Conservation (phyloP, 2,113 vertebrate species). For the Athene noctua region DNA sequence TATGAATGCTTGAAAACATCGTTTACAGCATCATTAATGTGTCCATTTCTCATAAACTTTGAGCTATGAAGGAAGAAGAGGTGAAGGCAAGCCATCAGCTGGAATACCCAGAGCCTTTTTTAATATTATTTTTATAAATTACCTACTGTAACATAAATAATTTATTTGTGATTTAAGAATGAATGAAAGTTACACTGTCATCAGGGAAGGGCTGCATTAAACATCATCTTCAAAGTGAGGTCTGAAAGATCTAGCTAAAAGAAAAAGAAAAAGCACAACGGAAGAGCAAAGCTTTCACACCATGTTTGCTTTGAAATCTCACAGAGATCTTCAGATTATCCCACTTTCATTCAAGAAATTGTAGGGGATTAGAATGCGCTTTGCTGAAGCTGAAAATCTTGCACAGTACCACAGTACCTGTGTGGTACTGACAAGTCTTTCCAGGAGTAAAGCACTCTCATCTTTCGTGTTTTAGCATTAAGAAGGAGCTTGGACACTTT, state of each 20-base stretch:
- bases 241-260: background rate
- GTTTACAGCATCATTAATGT: background rate
- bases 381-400: background rate
- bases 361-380: background rate
- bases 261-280: background rate
- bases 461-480: background rate
- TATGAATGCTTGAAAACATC: background rate
- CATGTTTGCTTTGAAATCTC: background rate
- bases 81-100: background rate
- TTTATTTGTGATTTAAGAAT: constrained; percentile 6
- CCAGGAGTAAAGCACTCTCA: background rate
- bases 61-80: background rate
- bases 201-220: background rate
- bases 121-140: background rate
- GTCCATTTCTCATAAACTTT: background rate
- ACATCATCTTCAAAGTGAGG: background rate
- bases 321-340: background rate
- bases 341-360: background rate
- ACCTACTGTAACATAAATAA: background rate
- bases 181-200: background rate
- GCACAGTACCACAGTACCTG: background rate
- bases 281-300: background rate
- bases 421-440: background rate
- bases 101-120: background rate
- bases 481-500: background rate